Conservation (phyloP, 2,888 invertebrate genomes). For the Toxonevra muliebris region DNA sequence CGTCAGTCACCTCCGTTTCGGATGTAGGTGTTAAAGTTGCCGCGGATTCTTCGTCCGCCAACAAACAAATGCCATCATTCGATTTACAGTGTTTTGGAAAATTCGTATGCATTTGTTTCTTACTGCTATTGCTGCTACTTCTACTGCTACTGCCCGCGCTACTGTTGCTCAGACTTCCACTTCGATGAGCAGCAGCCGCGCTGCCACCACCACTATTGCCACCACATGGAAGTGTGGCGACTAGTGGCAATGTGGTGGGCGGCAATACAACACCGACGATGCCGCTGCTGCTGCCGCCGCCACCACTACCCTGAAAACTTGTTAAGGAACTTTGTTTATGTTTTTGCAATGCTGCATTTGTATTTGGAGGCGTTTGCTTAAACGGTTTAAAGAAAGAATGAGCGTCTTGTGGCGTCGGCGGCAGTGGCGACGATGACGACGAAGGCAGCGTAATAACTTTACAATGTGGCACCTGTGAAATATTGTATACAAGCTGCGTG, state of each 20-base stretch:
- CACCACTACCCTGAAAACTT: constrained; percentile 42
- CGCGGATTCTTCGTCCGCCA: constrained; percentile 58
- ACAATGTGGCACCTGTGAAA: constrained; percentile 56
- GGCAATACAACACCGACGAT: constrained; percentile 34
- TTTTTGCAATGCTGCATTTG: constrained; percentile 44
- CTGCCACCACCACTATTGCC: constrained; percentile 43
- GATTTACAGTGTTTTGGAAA: constrained; percentile 58
- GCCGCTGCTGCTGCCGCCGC: constrained; percentile 19
- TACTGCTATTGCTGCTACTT: constrained; percentile 46
- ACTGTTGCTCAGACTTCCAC: constrained; percentile 52
- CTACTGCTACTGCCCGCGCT: constrained; percentile 51
- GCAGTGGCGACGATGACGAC: constrained; percentile 39
- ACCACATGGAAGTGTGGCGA: constrained; percentile 49
- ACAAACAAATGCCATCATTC: constrained; percentile 57
- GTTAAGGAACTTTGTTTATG: constrained; percentile 59
- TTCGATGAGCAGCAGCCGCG: constrained; percentile 46
- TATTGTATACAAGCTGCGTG: constrained; percentile 45
- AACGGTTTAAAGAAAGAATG: constrained; percentile 58
- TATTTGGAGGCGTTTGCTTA: constrained; percentile 51
- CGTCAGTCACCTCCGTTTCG: constrained; percentile 50
- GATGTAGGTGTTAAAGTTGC: constrained; percentile 58
- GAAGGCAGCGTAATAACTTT: constrained; percentile 46
- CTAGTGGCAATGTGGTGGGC: constrained; percentile 33
- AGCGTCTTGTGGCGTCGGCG: constrained; percentile 45
- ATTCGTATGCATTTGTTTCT: constrained; percentile 57